Percentiles rank a stretch among this genome's conserved stretches.
Evolutionary conservation across 2,113 vertebrate species (phyloP).

Genomic region (Corydoras maculifer): DNA sequence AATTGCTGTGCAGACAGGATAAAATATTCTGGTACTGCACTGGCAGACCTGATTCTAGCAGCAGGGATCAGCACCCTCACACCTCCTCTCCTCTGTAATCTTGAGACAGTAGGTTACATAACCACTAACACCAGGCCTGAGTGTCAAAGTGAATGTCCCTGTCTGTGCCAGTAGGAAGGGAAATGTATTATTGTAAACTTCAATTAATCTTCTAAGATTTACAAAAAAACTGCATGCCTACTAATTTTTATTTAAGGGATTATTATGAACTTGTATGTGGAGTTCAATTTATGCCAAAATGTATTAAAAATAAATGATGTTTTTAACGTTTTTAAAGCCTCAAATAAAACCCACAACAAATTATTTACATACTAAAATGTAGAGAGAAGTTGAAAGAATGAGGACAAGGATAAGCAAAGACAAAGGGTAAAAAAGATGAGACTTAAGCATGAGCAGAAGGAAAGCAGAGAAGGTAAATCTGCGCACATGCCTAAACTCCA

Average conservation of each 20-base stretch:
- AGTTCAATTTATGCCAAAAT: not conserved
- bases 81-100: constrained; percentile 21
- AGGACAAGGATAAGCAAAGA: not conserved
- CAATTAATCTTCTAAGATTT: too few relatives aligned
- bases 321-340: too few relatives aligned
- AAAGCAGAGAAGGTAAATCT: constrained; percentile 45
- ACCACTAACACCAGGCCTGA: constrained; percentile 17
- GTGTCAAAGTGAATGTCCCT: not conserved
- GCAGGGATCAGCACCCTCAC: constrained; percentile 29
- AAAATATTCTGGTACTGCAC: constrained; percentile 11
- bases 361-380: not conserved
- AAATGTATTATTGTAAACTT: not conserved
- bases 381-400: not conserved
- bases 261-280: too few relatives aligned
- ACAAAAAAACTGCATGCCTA: too few relatives aligned
- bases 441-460: constrained; percentile 29
- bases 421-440: constrained; percentile 9
- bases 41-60: constrained; percentile 26
- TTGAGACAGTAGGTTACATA: constrained; percentile 43
- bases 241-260: too few relatives aligned
- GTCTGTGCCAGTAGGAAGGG: not conserved
- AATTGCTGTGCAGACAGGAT: constrained; percentile 10
- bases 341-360: too few relatives aligned
- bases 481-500: constrained; percentile 56
- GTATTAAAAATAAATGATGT: not conserved